Percentiles rank a stretch among this genome's conserved stretches.
These are phyloP conservation scores for Australoheros facetus DNA, from an alignment of 2,797 vertebrate genomes.

Conservation along the genomic window DNA sequence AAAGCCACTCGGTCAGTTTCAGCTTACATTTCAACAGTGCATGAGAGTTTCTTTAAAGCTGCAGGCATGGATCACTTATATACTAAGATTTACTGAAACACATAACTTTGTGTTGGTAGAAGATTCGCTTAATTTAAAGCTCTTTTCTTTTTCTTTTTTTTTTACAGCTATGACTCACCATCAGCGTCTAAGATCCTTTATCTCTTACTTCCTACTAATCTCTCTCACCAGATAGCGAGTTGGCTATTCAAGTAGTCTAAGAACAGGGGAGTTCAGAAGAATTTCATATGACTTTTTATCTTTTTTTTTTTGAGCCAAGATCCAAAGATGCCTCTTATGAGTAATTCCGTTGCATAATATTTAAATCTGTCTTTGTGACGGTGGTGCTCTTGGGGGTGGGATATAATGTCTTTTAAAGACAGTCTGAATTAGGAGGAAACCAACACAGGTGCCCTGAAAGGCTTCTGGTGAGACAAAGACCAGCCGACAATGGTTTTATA, in stretches of 20 bases:
- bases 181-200: slow-evolving; percentile 20
- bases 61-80: not conserved
- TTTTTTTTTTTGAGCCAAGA: slow-evolving; percentile 25
- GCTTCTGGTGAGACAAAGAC: slow-evolving; percentile 53
- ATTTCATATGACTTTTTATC: slow-evolving; percentile 25
- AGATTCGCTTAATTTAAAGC: not conserved
- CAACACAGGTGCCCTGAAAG: slow-evolving; percentile 52
- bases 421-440: slow-evolving; percentile 16
- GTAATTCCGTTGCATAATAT: slow-evolving; percentile 53
- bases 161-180: slow-evolving; percentile 6
- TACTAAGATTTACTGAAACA: not conserved
- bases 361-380: slow-evolving; percentile 55
- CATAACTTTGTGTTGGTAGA: not conserved
- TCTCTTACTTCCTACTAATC: slow-evolving; percentile 49
- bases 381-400: not conserved
- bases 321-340: slow-evolving; percentile 17
- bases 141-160: not conserved
- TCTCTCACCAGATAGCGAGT: slow-evolving; percentile 21
- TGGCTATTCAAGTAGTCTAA: slow-evolving; percentile 1
- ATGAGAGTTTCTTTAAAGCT: not conserved
- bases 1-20: slow-evolving; percentile 13
- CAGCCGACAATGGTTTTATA: slow-evolving; percentile 48
- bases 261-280: slow-evolving; percentile 8
- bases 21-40: not conserved
- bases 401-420: slow-evolving; percentile 45